phyloP scores from a whole-genome alignment of 2,113 vertebrate genomes.

The Herpetotheres cachinnans region DNA sequence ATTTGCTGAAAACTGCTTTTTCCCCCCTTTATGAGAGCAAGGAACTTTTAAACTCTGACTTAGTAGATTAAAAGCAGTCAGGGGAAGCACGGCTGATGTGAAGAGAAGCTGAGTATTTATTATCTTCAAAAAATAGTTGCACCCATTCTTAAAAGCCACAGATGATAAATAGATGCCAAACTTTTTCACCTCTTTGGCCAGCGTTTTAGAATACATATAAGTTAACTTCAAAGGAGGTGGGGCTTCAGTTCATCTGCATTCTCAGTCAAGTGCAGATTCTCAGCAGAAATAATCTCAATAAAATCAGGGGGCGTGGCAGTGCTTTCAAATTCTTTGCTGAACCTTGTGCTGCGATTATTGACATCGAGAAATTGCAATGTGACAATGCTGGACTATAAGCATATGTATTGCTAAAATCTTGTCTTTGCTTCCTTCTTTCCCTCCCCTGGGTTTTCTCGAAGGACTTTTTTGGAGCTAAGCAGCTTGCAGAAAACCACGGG shows the following conservation, averaged over 20 bases:
- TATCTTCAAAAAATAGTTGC: background rate
- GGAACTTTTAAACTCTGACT: background rate
- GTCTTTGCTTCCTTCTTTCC: background rate
- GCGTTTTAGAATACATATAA: background rate
- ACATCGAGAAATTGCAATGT: fast-evolving
- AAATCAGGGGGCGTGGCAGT: background rate
- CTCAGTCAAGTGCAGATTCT: background rate
- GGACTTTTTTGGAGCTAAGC: background rate
- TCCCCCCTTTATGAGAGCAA: background rate
- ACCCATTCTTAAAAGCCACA: background rate
- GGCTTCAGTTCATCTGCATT: background rate
- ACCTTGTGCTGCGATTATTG: background rate
- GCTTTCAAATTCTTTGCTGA: background rate
- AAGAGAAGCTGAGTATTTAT: background rate
- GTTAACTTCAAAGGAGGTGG: fast-evolving
- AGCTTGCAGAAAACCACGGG: background rate
- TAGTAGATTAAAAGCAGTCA: background rate
- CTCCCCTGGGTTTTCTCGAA: background rate
- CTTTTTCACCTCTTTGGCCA: background rate
- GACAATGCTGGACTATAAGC: too few species aligned
- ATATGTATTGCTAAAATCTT: fast-evolving
- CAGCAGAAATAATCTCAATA: background rate
- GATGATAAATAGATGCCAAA: background rate
- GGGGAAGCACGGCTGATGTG: background rate
- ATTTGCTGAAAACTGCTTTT: background rate